Base-by-base conservation (phyloP, 1,140 invertebrate genomes). In the Parapsyche elsis region DNA sequence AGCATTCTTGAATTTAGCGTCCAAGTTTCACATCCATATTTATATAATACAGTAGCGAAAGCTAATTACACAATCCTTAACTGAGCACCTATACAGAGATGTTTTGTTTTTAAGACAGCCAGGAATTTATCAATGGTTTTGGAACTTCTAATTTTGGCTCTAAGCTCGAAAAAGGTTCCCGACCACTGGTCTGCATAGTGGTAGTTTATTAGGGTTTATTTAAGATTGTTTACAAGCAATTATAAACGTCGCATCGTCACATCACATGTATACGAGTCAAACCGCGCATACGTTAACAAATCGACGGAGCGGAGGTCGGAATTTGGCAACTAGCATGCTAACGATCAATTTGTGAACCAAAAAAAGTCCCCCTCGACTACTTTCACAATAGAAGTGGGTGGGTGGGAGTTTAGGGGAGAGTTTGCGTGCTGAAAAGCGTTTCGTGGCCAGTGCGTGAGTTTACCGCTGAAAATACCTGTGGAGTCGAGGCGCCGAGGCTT, bases 381-480 rank as follows among this genome's bases (percentile, higher is more conserved):
- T 53, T 53, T 53, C 12, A 53, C 16, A 53, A 53, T 14, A 53
- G 49, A 2, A 53, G 49, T 5, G 49, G 49, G 30, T 38, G 49
- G 12, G 1, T 16, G 57, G 21, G 57, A 53, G 49, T 1, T 9
- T 21, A 2, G 57, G 16, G 16, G 14, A 1, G 7, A 21, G 16
- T 9, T 67, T 23, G 64, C 64, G 64, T 67, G 64, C 64, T 24
- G 9, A 26, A 67, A 67, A 67, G 24, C 24, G 5, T 24, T 67
- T 5, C 24, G 23, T 16, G 21, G 57, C 57, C n/a, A 9, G 23
- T 67, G 64, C 64, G 64, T 67, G 64, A 26, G 21, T 26, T 67
- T 67, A 24, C 64, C 23, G 64, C 64, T 67, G 64, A 67, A 67
- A 67, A 67, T 67, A 67, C 64, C 64, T 67, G 64, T 67, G 64